These are phyloP conservation scores for Hydractinia echinata DNA, from an alignment of 30 jellyfish, hydroid and myxozoan species.

Conservation along the genomic window DNA sequence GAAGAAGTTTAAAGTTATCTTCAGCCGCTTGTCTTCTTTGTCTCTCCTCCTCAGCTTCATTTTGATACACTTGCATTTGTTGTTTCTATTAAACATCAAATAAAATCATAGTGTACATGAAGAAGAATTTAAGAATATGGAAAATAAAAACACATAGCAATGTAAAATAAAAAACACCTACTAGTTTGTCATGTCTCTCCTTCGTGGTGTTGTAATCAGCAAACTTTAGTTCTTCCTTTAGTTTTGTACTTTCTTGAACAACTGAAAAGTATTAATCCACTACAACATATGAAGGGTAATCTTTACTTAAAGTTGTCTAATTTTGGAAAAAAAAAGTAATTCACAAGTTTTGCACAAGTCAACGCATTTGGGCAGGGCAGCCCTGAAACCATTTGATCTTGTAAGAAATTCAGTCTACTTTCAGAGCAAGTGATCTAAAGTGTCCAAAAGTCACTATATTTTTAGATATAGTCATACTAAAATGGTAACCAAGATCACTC, in stretches of 20 bases:
- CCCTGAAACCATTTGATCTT: too few relatives aligned
- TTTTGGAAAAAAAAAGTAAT: too few relatives aligned
- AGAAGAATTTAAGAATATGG: too few relatives aligned
- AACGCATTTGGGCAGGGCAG: too few relatives aligned
- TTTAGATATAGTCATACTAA: too few relatives aligned
- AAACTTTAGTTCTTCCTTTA: conserved; percentile 78
- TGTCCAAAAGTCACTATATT: too few relatives aligned
- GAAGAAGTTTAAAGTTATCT: conserved; percentile 13
- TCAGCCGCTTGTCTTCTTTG: conserved; percentile 28
- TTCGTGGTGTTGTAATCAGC: conserved; percentile 88
- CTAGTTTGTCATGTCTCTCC: conserved; percentile 83
- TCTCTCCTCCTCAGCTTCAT: conserved; percentile 44
- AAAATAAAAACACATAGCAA: neutral
- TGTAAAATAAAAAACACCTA: conserved; percentile 2
- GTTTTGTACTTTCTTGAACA: conserved; percentile 71
- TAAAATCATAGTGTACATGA: neutral
- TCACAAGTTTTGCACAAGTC: too few relatives aligned
- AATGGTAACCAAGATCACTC: too few relatives aligned
- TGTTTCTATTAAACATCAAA: neutral
- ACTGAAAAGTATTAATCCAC: conserved; percentile 36
- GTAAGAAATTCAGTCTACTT: too few relatives aligned
- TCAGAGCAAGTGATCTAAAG: too few relatives aligned
- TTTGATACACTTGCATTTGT: conserved; percentile 10
- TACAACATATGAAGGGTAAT: too few relatives aligned
- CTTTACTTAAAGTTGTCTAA: too few relatives aligned